Percentiles rank a stretch among this genome's conserved stretches.
phyloP scores from a whole-genome alignment of 1,140 invertebrate genomes.

The Mercenaria mercenaria region DNA sequence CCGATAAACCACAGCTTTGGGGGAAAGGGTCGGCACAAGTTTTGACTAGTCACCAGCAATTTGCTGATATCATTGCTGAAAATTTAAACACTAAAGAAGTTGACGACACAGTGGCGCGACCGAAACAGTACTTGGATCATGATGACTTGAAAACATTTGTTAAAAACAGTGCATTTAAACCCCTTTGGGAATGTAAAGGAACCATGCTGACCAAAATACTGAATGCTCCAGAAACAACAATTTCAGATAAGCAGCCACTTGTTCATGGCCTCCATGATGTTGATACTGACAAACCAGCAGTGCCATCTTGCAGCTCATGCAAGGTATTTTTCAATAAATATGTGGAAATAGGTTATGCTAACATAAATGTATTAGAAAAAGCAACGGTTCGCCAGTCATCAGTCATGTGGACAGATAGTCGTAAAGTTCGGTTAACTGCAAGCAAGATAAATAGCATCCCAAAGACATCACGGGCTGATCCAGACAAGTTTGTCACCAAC shows the following conservation, averaged over 20 bases:
- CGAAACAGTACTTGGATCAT: constrained; percentile 7
- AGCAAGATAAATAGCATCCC: constrained; percentile 31
- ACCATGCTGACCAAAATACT: constrained; percentile 16
- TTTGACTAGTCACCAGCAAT: not conserved
- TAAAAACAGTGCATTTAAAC: not conserved
- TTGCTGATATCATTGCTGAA: not conserved
- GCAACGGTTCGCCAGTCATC: not conserved
- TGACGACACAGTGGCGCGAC: not conserved
- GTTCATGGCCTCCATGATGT: not conserved
- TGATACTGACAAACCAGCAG: not conserved
- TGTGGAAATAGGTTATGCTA: not conserved
- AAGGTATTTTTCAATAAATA: constrained; percentile 7
- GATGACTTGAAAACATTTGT: not conserved
- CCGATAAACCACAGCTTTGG: not conserved
- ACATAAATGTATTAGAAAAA: not conserved
- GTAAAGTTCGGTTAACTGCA: constrained; percentile 24
- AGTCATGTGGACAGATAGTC: constrained; percentile 21
- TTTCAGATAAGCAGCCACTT: not conserved
- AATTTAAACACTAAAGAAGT: not conserved
- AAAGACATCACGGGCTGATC: constrained; percentile 19
- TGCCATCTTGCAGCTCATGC: not conserved
- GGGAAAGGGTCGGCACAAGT: not conserved
- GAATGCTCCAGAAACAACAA: not conserved
- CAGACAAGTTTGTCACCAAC: constrained; percentile 7
- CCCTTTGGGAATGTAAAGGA: constrained; percentile 23